Conservation (phyloP, 2,888 invertebrate genomes). For the Leptinotarsa rubiginosa region DNA sequence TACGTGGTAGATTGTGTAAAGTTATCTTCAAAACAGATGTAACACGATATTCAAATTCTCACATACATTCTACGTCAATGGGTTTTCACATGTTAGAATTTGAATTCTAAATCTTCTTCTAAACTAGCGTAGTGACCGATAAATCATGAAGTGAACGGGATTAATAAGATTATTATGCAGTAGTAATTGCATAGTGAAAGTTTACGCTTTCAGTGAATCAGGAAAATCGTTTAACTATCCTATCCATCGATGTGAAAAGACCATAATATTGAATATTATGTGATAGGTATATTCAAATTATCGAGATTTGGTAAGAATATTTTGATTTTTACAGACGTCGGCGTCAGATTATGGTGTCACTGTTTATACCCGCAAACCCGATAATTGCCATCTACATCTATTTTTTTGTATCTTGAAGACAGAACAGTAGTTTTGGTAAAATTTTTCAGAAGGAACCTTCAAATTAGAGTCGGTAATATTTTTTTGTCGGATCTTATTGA, state of each 20-base stretch:
- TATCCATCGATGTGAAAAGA: conserved; percentile 1
- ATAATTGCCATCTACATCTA: too few species aligned
- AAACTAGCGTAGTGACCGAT: not conserved
- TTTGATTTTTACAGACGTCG: not conserved
- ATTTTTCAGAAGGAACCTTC: too few species aligned
- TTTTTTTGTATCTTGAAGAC: too few species aligned
- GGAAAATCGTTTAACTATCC: not conserved
- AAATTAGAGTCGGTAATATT: too few species aligned
- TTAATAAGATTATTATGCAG: conserved; percentile 1
- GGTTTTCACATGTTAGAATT: not conserved
- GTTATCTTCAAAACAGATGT: too few species aligned
- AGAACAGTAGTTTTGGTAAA: too few species aligned
- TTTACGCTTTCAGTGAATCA: not conserved
- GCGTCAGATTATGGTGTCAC: too few species aligned
- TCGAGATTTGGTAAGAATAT: not conserved
- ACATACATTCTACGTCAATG: not conserved
- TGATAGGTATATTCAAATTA: not conserved
- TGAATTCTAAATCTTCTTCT: not conserved
- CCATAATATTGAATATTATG: not conserved
- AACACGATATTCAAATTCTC: too few species aligned
- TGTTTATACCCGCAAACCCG: too few species aligned
- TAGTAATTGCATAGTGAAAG: conserved; percentile 13
- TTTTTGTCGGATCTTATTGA: too few species aligned
- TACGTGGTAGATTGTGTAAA: too few species aligned
- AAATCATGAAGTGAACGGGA: conserved; percentile 13